Base-by-base conservation (phyloP, 2,888 invertebrate species). In the Amaurobius ferox region DNA sequence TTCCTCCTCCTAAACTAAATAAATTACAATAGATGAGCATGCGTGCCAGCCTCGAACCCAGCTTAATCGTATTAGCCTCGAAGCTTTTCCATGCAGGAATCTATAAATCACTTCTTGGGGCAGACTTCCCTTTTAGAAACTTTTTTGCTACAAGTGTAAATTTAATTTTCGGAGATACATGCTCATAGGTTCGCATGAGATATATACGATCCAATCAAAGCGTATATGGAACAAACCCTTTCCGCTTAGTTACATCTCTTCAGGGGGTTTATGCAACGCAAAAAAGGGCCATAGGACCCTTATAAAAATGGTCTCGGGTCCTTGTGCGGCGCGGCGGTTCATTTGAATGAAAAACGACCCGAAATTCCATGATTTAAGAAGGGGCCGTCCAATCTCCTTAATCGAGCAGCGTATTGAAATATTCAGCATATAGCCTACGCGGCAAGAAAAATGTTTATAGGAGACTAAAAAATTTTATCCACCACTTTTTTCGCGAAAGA, bases 271-370 rank as follows among this genome's bases (percentile, higher is more conserved):
- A 19, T 35, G 28, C 26, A 26, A 40, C 11, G 28, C 26, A 28
- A 67, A 32, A 64, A 28, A 23, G 30, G 67, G 19, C 35, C 32
- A 23, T 26, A 26, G 16, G 40, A 40, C 26, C 68, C 23, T 68
- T 40, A 68, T 28, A 68, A 68, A 68, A 26, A 68, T 35, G 35
- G 48, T 68, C 35, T 32, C 35, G 30, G 44, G 67, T 66, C 73
- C 73, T 40, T 35, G 72, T 28, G 72, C 40, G 35, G 39, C 55
- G 19, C 32, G 71, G 30, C 39, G 70, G 61, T 77, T 77, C 83
- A 85, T 85, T 85, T 85, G 66, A 77, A 85, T 85, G 83, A 85
- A 77, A 85, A 85, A 85, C 77, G 83, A 85, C 71, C 77, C 32
- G 35, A 68, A 73, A 73, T 80, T 83, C 55, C 83, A 71, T 72